These are phyloP conservation scores for Heterodera schachtii DNA, from an alignment of 1,140 invertebrate species.

Conservation along the genomic window DNA sequence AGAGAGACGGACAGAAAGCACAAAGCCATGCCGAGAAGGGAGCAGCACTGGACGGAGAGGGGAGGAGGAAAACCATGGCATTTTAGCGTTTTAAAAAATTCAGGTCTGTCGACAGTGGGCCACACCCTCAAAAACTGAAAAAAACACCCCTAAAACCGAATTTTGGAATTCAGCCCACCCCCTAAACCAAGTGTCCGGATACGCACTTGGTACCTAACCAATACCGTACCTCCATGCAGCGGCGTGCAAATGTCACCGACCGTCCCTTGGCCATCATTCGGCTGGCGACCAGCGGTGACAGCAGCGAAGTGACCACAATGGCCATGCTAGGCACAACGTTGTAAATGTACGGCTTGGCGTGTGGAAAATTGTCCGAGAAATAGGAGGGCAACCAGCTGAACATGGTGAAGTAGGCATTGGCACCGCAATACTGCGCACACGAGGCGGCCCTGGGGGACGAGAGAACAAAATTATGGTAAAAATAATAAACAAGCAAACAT, in stretches of 20 bases:
- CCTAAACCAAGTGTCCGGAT: not conserved
- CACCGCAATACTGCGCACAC: conserved; percentile 76
- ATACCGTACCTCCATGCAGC: conserved; percentile 68
- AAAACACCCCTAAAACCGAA: not conserved
- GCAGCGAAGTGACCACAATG: conserved; percentile 73
- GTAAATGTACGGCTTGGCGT: conserved; percentile 74
- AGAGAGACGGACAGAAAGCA: conserved; percentile 73
- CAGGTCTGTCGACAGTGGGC: too few species aligned
- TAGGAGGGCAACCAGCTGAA: conserved; percentile 79
- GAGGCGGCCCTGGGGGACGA: conserved; percentile 73
- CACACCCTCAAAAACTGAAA: too few species aligned
- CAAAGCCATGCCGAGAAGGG: conserved; percentile 72
- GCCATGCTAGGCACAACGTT: conserved; percentile 78
- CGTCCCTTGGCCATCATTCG: conserved; percentile 66
- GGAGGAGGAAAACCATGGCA: too few species aligned
- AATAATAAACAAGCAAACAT: too few species aligned
- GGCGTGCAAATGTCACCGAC: conserved; percentile 68
- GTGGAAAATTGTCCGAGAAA: conserved; percentile 77
- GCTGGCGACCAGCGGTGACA: conserved; percentile 74
- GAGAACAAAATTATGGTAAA: not conserved
- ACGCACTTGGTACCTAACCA: too few species aligned
- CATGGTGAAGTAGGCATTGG: conserved; percentile 77
- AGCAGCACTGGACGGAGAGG: conserved; percentile 69
- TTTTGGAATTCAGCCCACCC: not conserved
- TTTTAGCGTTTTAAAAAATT: too few species aligned